Conservation (phyloP, 2,797 vertebrate genomes). For the Myoxocephalus aenaeus region DNA sequence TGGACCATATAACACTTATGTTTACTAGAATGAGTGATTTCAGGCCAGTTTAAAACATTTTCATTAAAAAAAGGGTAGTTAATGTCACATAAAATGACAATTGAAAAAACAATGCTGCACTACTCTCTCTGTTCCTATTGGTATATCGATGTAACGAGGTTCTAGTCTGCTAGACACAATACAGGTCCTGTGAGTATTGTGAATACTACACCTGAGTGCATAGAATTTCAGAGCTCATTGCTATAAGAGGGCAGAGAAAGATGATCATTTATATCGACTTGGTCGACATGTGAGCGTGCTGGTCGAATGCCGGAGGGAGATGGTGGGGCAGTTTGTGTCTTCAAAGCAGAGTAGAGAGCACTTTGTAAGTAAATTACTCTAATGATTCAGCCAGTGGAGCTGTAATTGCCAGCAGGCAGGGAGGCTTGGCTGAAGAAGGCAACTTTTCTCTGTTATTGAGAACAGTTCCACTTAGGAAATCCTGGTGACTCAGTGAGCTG, state of each 20-base stretch:
- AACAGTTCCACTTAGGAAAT: slow-evolving; percentile 23
- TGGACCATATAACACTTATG: background rate
- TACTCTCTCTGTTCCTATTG: background rate
- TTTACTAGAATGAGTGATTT: background rate
- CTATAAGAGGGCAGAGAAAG: slow-evolving; percentile 43
- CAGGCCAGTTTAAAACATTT: background rate
- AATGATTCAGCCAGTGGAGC: slow-evolving; percentile 70
- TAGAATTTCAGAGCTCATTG: slow-evolving; percentile 32
- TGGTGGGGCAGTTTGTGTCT: slow-evolving; percentile 52
- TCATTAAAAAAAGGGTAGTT: background rate
- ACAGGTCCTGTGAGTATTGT: slow-evolving; percentile 35
- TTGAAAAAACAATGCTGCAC: background rate
- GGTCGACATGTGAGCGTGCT: slow-evolving; percentile 49
- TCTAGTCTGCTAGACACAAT: slow-evolving; percentile 30
- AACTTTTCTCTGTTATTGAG: slow-evolving; percentile 50
- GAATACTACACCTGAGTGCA: slow-evolving; percentile 51
- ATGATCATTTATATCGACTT: slow-evolving; percentile 69
- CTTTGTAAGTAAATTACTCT: slow-evolving; percentile 75
- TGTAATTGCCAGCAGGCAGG: slow-evolving; percentile 69
- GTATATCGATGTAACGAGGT: slow-evolving; percentile 42
- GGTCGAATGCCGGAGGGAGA: slow-evolving; percentile 58
- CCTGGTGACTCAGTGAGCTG: slow-evolving; percentile 8
- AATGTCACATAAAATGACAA: background rate
- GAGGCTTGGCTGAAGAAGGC: slow-evolving; percentile 38
- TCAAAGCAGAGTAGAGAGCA: slow-evolving; percentile 63